Base-by-base conservation (phyloP, 2,113 vertebrate genomes). In the Oncorhynchus keta region DNA sequence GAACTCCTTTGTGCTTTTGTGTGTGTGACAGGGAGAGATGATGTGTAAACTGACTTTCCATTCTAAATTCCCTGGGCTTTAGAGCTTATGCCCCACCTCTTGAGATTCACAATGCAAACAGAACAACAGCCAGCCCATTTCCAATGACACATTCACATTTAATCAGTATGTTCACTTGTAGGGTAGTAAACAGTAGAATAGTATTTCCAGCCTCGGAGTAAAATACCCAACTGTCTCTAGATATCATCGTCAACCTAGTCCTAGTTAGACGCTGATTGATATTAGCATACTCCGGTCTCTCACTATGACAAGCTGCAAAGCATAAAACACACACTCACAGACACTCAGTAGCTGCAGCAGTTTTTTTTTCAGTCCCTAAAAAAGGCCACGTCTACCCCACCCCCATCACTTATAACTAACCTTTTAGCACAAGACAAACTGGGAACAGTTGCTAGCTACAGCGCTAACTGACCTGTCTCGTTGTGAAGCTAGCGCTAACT, bases 351-450 rank as follows among this genome's bases (percentile, higher is more conserved):
- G 49, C 49, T 3, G 14, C 14, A 48, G 55, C 13, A 57, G 30
- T 16, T 35, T 30, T 32, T 71, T 71, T 49, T 70, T 59, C 49
- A 14, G 26, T 68, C 32, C 66, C 49, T 77, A 26, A 66, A 49
- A 49, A 62, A 74, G 59, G 48, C 55, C 18, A 68, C 11, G 59
- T 65, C 78, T 13, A 20, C 32, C 32, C 30, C 32, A 0, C 20
- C 30, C 51, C 72, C 4, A 48, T 75, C 76, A 30, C 45, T 66
- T 74, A 67, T 57, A 72, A 57, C 7, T 51, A 32, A 68, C 66
- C 68, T 71, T 39, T 45, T 45, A 28, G 20, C 5, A 20, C 8
- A 35, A 55, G 35, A 57, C 49, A n/a, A 68, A 66, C 20, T 45
- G 6, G 28, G 14, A 61, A 68, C 66, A 64, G 64, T 57, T 59